Evolutionary conservation across 2,888 invertebrate genomes (phyloP).

Genomic region (Heteromyza rotundicornis): DNA sequence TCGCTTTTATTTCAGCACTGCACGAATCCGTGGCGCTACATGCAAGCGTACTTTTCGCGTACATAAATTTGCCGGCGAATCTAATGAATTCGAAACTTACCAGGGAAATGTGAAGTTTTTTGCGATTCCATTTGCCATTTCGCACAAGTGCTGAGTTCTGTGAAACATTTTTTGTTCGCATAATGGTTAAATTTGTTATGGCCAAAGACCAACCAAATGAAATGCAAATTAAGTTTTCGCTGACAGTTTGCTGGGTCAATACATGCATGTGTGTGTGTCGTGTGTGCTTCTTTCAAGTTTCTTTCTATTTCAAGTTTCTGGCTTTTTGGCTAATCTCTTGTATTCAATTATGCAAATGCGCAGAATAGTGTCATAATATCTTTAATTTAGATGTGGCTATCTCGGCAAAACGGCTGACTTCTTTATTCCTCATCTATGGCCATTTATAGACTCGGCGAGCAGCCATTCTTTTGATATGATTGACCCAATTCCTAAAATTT

Average conservation of each 20-base stretch:
- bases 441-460: no score
- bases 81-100: slow-evolving; percentile 9
- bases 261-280: neutral
- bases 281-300: neutral
- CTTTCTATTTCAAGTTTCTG: neutral
- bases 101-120: no score
- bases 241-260: neutral
- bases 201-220: neutral
- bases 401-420: neutral
- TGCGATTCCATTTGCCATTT: neutral
- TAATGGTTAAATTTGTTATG: neutral
- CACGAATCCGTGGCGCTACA: neutral
- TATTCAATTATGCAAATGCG: no score
- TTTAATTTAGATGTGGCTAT: no score
- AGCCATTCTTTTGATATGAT: no score
- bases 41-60: neutral
- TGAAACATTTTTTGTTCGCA: neutral
- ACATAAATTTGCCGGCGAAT: neutral
- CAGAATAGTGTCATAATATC: no score
- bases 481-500: no score
- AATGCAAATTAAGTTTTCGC: neutral
- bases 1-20: neutral
- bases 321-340: neutral
- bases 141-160: no score
- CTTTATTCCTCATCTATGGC: neutral